Conservation (phyloP, 2,888 invertebrate species). For the Seira musarum region DNA sequence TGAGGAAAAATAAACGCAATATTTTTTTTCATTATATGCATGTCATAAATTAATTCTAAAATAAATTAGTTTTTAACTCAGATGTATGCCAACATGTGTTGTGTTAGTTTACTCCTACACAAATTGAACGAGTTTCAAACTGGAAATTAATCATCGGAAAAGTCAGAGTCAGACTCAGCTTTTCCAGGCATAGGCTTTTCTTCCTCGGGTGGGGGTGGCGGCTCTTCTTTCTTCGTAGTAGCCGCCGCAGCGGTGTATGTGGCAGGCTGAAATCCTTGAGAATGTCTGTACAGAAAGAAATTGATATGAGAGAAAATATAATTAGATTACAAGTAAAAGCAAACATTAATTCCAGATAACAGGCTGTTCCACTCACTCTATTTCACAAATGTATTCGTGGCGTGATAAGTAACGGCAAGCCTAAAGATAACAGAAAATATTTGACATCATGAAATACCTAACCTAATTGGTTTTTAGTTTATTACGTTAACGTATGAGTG, state of each 20-base stretch:
- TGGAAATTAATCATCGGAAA: slow-evolving; percentile 64
- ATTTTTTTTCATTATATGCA: no score
- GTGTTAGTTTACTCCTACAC: neutral
- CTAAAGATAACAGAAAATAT: no score
- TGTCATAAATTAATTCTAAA: no score
- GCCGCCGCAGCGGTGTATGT: slow-evolving; percentile 67
- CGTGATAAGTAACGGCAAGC: slow-evolving; percentile 50
- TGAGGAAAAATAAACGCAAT: neutral
- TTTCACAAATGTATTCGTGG: slow-evolving; percentile 90
- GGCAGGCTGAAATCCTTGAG: slow-evolving; percentile 64
- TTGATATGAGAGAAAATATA: no score
- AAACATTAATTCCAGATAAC: no score
- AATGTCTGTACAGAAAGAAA: slow-evolving; percentile 30
- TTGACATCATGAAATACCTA: neutral
- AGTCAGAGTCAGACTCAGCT: slow-evolving; percentile 67
- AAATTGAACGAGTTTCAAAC: neutral
- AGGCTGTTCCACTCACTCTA: slow-evolving; percentile 77
- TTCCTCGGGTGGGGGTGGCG: slow-evolving; percentile 38
- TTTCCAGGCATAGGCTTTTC: slow-evolving; percentile 56
- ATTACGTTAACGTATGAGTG: no score
- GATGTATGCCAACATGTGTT: no score
- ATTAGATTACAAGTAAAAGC: no score
- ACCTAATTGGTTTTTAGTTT: no score
- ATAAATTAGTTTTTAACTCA: no score
- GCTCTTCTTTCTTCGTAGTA: slow-evolving; percentile 50